Conservation (phyloP, 2,797 vertebrate species). For the Danio tinwini region DNA sequence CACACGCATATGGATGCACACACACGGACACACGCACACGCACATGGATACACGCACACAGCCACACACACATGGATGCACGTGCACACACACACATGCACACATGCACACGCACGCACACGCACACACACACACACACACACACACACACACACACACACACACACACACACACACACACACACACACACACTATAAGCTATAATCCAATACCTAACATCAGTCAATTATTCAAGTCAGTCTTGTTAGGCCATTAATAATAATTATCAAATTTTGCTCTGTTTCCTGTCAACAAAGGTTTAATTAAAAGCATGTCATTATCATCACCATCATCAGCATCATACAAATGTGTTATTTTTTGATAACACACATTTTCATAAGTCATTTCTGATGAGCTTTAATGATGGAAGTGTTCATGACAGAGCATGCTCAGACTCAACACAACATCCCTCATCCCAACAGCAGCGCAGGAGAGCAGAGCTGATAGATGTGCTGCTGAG, state of each 20-base stretch:
- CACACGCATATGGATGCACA: no score
- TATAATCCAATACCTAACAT: not conserved
- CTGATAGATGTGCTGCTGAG: not conserved
- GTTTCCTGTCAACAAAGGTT: not conserved
- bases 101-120: no score
- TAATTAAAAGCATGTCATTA: not conserved
- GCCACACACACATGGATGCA: no score
- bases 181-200: not conserved
- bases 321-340: not conserved
- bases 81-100: no score
- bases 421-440: not conserved
- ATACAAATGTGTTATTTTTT: not conserved
- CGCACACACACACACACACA: not conserved
- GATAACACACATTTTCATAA: constrained; percentile 4
- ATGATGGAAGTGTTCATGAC: not conserved
- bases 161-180: no score
- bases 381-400: not conserved
- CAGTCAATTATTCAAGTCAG: not conserved
- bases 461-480: not conserved
- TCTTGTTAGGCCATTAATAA: not conserved
- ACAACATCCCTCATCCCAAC: not conserved
- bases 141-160: no score
- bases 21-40: no score
- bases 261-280: not conserved
- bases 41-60: no score